Base-by-base conservation (phyloP, 2,888 invertebrate species). In the Apeira syringaria region DNA sequence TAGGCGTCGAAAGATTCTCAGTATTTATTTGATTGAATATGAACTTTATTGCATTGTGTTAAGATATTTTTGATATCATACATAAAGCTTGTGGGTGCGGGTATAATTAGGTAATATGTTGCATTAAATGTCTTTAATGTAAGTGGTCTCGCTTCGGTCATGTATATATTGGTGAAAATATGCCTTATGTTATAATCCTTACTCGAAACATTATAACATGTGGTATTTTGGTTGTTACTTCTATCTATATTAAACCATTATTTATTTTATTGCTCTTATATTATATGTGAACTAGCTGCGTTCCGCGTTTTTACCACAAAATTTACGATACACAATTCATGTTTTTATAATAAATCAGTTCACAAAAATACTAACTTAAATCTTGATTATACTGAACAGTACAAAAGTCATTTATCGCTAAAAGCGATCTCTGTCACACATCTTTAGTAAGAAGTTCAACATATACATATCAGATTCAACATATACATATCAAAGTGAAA, bases 11-110 rank as follows among this genome's bases (percentile, higher is more conserved):
- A 27, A 33, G 8, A 33, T 4, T 10, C 10, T 8, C 3, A 17
- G 5, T 9, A 12, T 11, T 31, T 5, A 20, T 11, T 31, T 5
- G 13, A 6, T 10, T 7, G 11, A 40, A 33, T 13, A 27, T 24
- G 9, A 28, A 17, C 40, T 24, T 33, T 40, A 28, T 9, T 0
- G 9, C 7, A 5, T 24, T 24, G 15, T 2, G 9, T 5, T 33
- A 22, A 5, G 8, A 17, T 17, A 8, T 29, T 28, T 8, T 22
- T 32, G 22, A 20, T 20, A 6, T 22, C 3, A 10, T 17, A 20
- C 7, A 12, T 13, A 10, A 26, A 7, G 27, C 18, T 29, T 50
- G 52, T 61, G 57, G 58, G 65, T 56, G 60, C 31, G 55, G 58
- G 53, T 61, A 48, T 56, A 38, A 37, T 41, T 46, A 42, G 32